Percentiles rank a stretch among this genome's conserved stretches.
These are phyloP conservation scores for Oreortyx pictus DNA, from an alignment of 2,797 vertebrate species.

Conservation along the genomic window DNA sequence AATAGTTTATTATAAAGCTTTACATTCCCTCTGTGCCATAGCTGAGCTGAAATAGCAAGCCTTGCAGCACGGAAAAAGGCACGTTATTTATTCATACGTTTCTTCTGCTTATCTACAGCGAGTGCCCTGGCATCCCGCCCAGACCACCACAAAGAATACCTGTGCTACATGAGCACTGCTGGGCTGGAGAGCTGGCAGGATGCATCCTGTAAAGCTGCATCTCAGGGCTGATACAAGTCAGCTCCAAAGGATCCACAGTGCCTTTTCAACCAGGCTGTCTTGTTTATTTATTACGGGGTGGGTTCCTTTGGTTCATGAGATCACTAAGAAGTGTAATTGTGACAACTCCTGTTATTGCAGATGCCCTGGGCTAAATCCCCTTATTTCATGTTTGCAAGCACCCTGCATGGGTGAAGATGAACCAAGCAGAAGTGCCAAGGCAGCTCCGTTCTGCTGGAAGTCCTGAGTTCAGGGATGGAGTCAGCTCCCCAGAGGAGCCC, in stretches of 20 bases:
- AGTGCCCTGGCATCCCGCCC: constrained; percentile 26
- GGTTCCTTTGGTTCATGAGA: background rate
- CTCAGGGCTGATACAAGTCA: constrained; percentile 25
- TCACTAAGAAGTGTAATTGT: background rate
- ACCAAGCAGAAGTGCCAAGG: background rate
- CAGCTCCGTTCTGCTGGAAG: background rate
- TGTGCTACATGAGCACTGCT: background rate
- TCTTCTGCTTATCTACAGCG: constrained; percentile 60
- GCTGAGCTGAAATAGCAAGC: constrained; percentile 12
- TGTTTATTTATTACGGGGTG: background rate
- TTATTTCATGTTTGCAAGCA: background rate
- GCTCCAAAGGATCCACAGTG: background rate
- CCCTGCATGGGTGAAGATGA: background rate
- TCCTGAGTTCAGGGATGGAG: background rate
- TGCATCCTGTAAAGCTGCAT: constrained; percentile 8
- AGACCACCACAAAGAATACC: constrained; percentile 56
- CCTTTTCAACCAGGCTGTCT: constrained; percentile 17
- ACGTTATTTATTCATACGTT: constrained; percentile 53
- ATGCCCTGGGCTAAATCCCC: constrained; percentile 14
- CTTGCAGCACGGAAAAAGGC: constrained; percentile 25
- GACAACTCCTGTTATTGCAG: background rate
- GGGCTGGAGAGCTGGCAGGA: background rate
- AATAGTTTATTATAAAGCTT: background rate
- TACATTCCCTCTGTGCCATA: background rate
- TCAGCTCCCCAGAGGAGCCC: background rate